Base-by-base conservation (phyloP, 1,140 invertebrate species). In the Pseudomyrmex flavicornis region DNA sequence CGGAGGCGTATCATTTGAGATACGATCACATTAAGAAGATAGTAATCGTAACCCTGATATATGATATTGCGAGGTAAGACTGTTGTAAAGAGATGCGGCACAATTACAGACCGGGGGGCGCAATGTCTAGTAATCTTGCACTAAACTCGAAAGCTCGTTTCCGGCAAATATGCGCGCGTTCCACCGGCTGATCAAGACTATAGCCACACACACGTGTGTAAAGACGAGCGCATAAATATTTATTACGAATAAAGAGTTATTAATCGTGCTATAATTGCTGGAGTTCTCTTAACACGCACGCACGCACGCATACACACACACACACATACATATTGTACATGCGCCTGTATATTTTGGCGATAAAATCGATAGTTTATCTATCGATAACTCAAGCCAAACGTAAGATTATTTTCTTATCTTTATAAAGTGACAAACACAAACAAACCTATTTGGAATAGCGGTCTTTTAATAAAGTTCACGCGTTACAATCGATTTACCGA, bases 71-170 rank as follows among this genome's bases (percentile, higher is more conserved):
- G n/a, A 48, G 56, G 22, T 54, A 54, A 54, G 66, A 80, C 72
- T 80, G 44, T 80, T 80, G 44, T 56, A 80, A 10, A 8, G 76
- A 80, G 66, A 44, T 35, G 22, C 76, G 15, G 52, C 10, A 35
- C 65, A 80, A 80, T 80, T 80, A 80, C 69, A 80, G 76, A 72
- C 65, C 56, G 13, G 35, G n/a, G 20, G 48, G 10, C 44, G 15
- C 76, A 72, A 72, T n/a, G 20, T 72, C 54, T 59, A 80, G 56
- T 80, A 72, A 72, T 80, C 20, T 35, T 61, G 56, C 56, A 44
- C 68, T 70, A 72, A 72, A 80, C 35, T 80, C 76, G 20, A 80
- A 72, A 80, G 76, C 66, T 70, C 66, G 20, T 80, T 80, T 80
- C 76, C 76, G 76, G 76, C 54, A 7, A 59, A 35, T 35, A 35